These are phyloP conservation scores for Diadophis punctatus DNA, from an alignment of 2,113 vertebrate genomes.

Conservation along the genomic window DNA sequence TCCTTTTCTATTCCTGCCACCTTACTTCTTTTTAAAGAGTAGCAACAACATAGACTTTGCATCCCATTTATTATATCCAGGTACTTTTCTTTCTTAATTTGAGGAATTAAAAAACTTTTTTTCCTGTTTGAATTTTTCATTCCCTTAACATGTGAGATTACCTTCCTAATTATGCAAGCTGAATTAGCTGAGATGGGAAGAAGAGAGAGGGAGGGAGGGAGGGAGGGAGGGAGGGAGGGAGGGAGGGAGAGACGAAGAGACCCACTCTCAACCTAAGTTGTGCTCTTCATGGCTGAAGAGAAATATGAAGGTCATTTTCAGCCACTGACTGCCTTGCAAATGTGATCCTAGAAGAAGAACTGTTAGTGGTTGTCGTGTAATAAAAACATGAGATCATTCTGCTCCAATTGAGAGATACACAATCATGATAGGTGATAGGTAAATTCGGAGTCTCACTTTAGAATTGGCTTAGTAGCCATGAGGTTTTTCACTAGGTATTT, in stretches of 20 bases:
- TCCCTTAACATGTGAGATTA: not conserved
- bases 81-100: constrained; percentile 22
- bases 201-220: not conserved
- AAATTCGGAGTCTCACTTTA: not conserved
- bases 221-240: not conserved
- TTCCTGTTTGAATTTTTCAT: not conserved
- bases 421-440: not conserved
- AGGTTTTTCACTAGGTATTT: not conserved
- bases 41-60: constrained; percentile 48
- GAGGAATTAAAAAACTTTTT: not conserved
- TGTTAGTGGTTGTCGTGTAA: not conserved
- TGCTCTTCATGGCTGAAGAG: not conserved
- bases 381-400: not conserved
- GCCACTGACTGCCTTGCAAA: constrained; percentile 3
- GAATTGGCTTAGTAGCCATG: not conserved
- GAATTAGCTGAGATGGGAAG: not conserved
- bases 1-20: constrained; percentile 30
- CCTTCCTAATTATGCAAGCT: not conserved
- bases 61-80: constrained; percentile 17
- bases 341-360: not conserved
- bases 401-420: not conserved
- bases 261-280: not conserved
- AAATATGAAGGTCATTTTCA: not conserved
- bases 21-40: constrained; percentile 49
- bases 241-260: not conserved